Percentiles rank a stretch among this genome's conserved stretches.
Conservation (phyloP, 2,113 vertebrate species). For the Bettongia penicillata region DNA sequence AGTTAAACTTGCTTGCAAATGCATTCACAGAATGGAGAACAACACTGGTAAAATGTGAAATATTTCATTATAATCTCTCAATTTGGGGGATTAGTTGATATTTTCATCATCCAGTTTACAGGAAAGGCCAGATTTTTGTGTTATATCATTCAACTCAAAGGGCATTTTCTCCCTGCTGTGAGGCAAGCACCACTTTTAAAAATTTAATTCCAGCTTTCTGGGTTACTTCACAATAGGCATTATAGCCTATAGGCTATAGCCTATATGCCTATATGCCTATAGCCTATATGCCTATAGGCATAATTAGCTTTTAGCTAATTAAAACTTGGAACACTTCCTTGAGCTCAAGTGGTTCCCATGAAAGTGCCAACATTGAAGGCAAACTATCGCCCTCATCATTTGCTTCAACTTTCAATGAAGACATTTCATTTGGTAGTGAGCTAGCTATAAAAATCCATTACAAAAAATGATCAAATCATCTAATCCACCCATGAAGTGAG, state of each 20-base stretch:
- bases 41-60: neutral
- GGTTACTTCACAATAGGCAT: neutral
- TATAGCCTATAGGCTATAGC: too few species aligned
- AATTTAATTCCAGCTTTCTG: neutral
- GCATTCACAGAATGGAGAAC: neutral
- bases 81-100: neutral
- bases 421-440: neutral
- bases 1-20: neutral
- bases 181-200: neutral
- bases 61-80: neutral
- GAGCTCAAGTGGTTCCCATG: neutral
- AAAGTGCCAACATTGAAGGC: neutral
- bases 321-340: neutral
- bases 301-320: constrained; percentile 5
- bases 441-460: neutral
- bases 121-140: constrained; percentile 10
- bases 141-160: constrained; percentile 23
- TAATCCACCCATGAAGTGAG: neutral
- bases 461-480: neutral
- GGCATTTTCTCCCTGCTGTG: neutral
- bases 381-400: neutral
- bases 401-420: neutral
- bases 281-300: too few species aligned
- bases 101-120: neutral
- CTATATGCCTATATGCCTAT: too few species aligned